Percentiles rank a stretch among this genome's conserved stretches.
These are phyloP conservation scores for Rhizoglyphus robini DNA, from an alignment of 1,140 invertebrate species.

Conservation along the genomic window DNA sequence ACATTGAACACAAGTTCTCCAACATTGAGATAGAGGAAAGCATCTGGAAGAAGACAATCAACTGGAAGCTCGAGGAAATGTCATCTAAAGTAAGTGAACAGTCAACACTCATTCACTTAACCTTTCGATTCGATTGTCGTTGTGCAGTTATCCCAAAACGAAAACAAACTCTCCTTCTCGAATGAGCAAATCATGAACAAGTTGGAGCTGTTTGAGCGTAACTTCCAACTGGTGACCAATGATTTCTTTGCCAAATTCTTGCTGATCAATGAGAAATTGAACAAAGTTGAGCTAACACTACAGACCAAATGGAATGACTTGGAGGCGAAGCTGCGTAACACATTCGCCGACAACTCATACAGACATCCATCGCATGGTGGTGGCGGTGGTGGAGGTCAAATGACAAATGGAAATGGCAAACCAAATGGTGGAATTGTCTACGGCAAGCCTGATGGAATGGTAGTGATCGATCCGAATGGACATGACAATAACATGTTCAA, in stretches of 20 bases:
- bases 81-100: neutral
- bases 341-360: neutral
- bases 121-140: neutral
- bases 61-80: constrained; percentile 10
- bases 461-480: no score
- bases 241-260: constrained; percentile 12
- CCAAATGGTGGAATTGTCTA: no score
- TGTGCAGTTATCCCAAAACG: constrained; percentile 1
- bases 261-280: constrained; percentile 11
- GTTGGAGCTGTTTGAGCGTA: constrained; percentile 6
- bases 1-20: constrained; percentile 6
- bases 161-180: neutral
- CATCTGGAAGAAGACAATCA: constrained; percentile 16
- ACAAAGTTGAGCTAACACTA: neutral
- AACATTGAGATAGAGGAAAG: constrained; percentile 5
- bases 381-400: no score
- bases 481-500: no score
- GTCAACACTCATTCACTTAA: no score
- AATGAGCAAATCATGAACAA: constrained; percentile 11
- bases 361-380: neutral
- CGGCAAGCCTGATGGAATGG: no score
- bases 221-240: neutral
- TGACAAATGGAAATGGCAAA: no score
- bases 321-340: neutral
- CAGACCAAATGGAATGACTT: constrained; percentile 6